phyloP scores from a whole-genome alignment of 2,113 vertebrate species.

The Pitta sordida region DNA sequence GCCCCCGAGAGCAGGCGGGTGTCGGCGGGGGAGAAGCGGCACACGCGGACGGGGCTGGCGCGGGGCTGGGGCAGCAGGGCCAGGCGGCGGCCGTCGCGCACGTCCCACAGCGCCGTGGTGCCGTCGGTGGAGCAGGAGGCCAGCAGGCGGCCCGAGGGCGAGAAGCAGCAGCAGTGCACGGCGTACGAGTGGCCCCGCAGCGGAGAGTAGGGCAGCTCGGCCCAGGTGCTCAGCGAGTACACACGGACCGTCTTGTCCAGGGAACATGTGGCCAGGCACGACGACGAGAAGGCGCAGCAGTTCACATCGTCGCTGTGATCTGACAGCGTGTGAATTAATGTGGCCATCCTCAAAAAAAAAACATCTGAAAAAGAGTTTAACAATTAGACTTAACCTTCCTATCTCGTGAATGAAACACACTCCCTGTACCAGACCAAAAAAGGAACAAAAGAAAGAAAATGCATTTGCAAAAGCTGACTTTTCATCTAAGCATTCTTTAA shows the following conservation, averaged over 20 bases:
- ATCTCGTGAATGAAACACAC: not conserved
- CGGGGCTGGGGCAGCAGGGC: slow-evolving; percentile 84
- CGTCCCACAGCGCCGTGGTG: slow-evolving; percentile 81
- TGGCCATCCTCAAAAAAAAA: slow-evolving; percentile 76
- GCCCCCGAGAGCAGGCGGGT: slow-evolving; percentile 63
- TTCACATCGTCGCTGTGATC: slow-evolving; percentile 90
- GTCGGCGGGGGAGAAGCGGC: slow-evolving; percentile 58
- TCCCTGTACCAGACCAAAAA: not conserved
- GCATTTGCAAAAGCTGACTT: not conserved
- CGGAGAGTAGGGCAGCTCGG: slow-evolving; percentile 85
- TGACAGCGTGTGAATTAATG: slow-evolving; percentile 83
- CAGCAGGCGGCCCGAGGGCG: slow-evolving; percentile 80
- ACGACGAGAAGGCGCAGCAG: slow-evolving; percentile 84
- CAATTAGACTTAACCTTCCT: not conserved
- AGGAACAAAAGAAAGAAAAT: too few species aligned
- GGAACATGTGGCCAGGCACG: slow-evolving; percentile 88
- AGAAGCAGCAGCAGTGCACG: slow-evolving; percentile 95
- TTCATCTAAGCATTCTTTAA: not conserved
- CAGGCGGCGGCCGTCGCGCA: slow-evolving; percentile 71
- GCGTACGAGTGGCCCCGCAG: slow-evolving; percentile 85
- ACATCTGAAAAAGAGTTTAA: slow-evolving; percentile 48
- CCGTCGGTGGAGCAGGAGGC: slow-evolving; percentile 94
- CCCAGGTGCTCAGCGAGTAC: slow-evolving; percentile 78
- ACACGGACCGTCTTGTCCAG: slow-evolving; percentile 88
- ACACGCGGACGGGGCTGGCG: slow-evolving; percentile 84